These are phyloP conservation scores for Eupithecia vulgata DNA, from an alignment of 2,888 invertebrate genomes.

Conservation along the genomic window DNA sequence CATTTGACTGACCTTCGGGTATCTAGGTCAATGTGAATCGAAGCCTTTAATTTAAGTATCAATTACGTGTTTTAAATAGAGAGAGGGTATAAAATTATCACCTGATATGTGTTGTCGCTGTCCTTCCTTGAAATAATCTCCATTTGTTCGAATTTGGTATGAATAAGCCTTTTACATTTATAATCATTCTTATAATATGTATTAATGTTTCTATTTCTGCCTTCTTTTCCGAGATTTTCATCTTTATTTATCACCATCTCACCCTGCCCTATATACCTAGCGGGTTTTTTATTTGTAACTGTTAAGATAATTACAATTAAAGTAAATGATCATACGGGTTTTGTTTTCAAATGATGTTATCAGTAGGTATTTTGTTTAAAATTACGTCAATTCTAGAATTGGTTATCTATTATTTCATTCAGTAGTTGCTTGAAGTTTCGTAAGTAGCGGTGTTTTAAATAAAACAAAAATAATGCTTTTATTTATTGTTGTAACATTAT, in stretches of 20 bases:
- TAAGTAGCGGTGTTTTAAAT: not conserved
- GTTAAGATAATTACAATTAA: not conserved
- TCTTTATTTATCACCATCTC: not conserved
- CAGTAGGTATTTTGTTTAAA: not conserved
- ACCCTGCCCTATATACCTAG: not conserved
- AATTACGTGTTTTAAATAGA: slow-evolving; percentile 1
- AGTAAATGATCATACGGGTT: not conserved
- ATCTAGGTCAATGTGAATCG: slow-evolving; percentile 70
- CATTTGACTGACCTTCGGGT: slow-evolving; percentile 71
- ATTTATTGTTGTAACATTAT: not conserved
- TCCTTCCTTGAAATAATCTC: not conserved
- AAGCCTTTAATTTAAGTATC: slow-evolving; percentile 30
- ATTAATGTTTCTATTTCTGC: not conserved
- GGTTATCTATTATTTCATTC: not conserved
- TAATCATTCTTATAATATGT: not conserved
- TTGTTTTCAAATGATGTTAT: not conserved
- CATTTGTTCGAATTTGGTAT: not conserved
- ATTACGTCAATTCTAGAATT: not conserved
- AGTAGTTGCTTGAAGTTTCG: not conserved
- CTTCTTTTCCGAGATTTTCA: not conserved
- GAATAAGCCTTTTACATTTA: not conserved
- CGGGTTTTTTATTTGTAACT: not conserved
- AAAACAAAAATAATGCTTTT: not conserved
- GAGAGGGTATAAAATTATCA: not conserved
- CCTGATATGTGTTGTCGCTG: not conserved